Conservation (phyloP, 1,140 invertebrate genomes). For the Drosophila ercepeae region DNA sequence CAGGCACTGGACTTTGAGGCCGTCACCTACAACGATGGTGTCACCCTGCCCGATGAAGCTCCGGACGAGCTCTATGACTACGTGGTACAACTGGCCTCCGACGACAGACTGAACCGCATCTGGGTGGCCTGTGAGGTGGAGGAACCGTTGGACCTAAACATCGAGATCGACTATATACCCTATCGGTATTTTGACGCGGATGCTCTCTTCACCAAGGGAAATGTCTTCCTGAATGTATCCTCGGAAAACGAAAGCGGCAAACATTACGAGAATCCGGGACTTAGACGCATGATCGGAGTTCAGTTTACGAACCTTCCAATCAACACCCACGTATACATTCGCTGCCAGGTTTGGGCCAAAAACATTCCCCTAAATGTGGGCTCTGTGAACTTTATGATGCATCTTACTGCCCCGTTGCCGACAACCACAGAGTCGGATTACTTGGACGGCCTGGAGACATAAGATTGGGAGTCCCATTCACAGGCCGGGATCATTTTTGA, state of each 20-base stretch:
- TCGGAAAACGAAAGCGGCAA: constrained; percentile 9
- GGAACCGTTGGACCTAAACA: not conserved
- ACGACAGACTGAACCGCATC: constrained; percentile 43
- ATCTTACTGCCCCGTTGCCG: not conserved
- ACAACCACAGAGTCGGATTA: not conserved
- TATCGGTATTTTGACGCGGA: constrained; percentile 23
- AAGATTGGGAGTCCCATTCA: no score
- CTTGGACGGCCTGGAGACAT: not conserved
- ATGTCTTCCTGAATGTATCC: constrained; percentile 1
- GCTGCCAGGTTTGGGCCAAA: constrained; percentile 51
- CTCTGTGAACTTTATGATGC: constrained; percentile 23
- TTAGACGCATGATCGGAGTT: constrained; percentile 34
- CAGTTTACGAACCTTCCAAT: constrained; percentile 22
- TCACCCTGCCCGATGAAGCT: constrained; percentile 18
- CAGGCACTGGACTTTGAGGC: constrained; percentile 35
- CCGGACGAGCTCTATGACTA: constrained; percentile 36
- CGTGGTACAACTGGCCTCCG: constrained; percentile 13
- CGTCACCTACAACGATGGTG: constrained; percentile 27
- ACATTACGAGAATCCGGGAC: constrained; percentile 6
- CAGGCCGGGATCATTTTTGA: no score
- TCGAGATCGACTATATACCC: constrained; percentile 34
- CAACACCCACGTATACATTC: constrained; percentile 16
- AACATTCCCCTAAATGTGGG: constrained; percentile 45
- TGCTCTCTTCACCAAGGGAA: constrained; percentile 14
- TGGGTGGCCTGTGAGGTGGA: constrained; percentile 38